A percentile compares a stretch with the other conserved stretches of the same genome.
Evolutionary conservation across 2,113 vertebrate species (phyloP).

Genomic region (Macquaria australasica): DNA sequence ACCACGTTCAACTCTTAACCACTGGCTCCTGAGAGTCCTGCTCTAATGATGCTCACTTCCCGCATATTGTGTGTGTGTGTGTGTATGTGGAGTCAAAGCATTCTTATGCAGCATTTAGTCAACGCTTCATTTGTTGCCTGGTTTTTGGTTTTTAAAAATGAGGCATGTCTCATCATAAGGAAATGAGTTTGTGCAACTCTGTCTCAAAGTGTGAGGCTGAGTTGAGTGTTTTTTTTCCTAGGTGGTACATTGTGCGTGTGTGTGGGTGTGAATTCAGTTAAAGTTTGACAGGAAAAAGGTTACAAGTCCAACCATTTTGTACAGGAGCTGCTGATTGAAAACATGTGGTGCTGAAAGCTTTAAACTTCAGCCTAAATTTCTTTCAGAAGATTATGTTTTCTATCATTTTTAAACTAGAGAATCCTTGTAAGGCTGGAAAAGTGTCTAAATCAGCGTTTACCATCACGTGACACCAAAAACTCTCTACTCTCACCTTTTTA

Average conservation of each 20-base stretch:
- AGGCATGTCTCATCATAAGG: constrained; percentile 20
- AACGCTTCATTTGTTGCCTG: constrained; percentile 27
- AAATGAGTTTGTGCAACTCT: constrained; percentile 20
- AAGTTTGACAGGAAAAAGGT: not conserved
- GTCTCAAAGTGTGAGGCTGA: constrained; percentile 9
- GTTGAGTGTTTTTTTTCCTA: not conserved
- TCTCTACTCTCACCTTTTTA: not conserved
- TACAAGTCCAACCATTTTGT: not conserved
- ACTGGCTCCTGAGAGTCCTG: constrained; percentile 46
- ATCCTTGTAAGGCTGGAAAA: not conserved
- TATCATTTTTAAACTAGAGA: not conserved
- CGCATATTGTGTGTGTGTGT: constrained; percentile 21
- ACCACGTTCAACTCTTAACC: not conserved
- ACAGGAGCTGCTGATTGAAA: not conserved
- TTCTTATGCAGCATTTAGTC: constrained; percentile 26
- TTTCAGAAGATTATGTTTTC: not conserved
- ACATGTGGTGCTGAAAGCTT: not conserved
- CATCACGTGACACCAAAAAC: not conserved
- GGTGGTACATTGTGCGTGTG: not conserved
- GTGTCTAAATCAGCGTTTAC: not conserved
- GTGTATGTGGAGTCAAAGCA: constrained; percentile 14
- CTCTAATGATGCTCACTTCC: constrained; percentile 71
- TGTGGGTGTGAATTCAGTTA: not conserved
- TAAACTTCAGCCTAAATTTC: not conserved
- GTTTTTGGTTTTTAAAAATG: constrained; percentile 14